Evolutionary conservation across 2,113 vertebrate genomes (phyloP), one percentile per base, ranked within the genome.

Genomic region (Pterocles gutturalis): DNA sequence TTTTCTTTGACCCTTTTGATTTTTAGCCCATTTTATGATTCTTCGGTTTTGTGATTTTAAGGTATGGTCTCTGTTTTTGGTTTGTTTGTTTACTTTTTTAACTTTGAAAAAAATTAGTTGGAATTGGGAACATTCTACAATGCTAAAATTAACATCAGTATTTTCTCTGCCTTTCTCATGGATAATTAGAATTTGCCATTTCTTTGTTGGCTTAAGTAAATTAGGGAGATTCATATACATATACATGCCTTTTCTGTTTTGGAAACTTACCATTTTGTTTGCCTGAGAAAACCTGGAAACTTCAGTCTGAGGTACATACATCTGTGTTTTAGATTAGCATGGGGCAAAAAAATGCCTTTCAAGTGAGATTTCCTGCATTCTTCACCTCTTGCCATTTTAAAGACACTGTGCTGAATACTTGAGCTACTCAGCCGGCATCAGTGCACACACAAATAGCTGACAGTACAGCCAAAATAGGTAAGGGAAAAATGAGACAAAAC

Each of bases 1-100:
- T 54, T 87, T 75, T 54, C 21, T 28, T 31, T 58, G 4, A 58
- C 46, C 49, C 2, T 66, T 71, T 49, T 43, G 17, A 46, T 70
- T 72, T 73, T 72, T 45, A 70, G 18, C 62, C 21, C 5, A 8
- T 11, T 83, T 25, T 34, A 28, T 64, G 10, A 28, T 7, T 83
- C 4, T 71, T 3, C 41, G 28, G 4, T 38, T 75, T 54, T 85
- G 3, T 67, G 17, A 4, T 62, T 45, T 45, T 26, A 75, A 64
- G 7, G 4, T 38, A 17, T 57, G 6, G 0, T 57, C 4, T 70
- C 18, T 36, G 7, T 0, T 55, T 62, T 60, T 64, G 9, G 3
- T 49, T 67, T 36, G 10, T 7, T 58, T 43, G 1, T 10, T 71
- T 66, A 2, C 10, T 79, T 82, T 2, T 65, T 81, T 61, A 54